Evolutionary conservation across 1,140 invertebrate species (phyloP).

Genomic region (Nylanderia fulva): DNA sequence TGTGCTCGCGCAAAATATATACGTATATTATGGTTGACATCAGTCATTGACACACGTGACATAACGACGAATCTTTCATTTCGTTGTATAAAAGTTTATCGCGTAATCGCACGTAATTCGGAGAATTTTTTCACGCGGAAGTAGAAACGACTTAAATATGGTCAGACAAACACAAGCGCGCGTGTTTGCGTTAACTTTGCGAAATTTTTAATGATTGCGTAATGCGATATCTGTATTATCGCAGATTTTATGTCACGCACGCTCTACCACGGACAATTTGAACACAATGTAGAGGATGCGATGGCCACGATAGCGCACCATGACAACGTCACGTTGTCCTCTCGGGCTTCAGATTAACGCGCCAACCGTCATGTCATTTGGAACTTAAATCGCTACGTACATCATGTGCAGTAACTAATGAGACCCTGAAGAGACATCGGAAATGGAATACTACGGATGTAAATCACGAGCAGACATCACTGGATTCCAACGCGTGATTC

Average conservation of each 20-base stretch:
- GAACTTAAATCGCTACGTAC: not conserved
- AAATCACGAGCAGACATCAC: not conserved
- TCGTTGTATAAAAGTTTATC: not conserved
- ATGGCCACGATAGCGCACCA: not conserved
- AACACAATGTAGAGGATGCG: not conserved
- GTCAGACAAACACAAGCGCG: not conserved
- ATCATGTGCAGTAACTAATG: not conserved
- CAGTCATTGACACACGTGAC: not conserved
- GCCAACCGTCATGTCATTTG: not conserved
- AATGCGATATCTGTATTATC: constrained; percentile 26
- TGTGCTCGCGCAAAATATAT: constrained; percentile 12
- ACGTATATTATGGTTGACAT: not conserved
- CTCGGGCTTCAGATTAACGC: not conserved
- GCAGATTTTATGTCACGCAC: constrained; percentile 8
- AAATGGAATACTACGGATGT: not conserved
- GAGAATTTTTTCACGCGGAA: not conserved
- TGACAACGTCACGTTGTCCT: constrained; percentile 5
- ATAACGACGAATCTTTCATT: no score
- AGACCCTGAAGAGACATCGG: not conserved
- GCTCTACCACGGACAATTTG: not conserved
- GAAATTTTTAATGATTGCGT: constrained; percentile 13
- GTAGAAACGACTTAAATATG: not conserved
- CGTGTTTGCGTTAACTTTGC: not conserved
- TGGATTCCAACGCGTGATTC: not conserved
- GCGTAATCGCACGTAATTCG: not conserved